phyloP scores from a whole-genome alignment of 2,888 invertebrate genomes.

The Apotomis capreana region DNA sequence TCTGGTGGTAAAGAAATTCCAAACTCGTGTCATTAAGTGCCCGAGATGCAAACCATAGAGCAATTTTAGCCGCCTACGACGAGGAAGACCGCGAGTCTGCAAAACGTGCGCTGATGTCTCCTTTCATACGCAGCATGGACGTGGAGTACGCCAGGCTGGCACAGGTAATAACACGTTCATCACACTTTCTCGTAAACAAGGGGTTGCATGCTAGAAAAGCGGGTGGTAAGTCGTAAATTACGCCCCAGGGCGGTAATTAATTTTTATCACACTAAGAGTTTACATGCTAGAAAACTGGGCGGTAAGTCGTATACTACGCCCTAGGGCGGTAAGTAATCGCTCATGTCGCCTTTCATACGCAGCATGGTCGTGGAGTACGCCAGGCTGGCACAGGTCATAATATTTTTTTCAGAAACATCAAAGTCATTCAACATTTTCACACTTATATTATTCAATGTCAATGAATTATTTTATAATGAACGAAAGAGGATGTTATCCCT shows the following conservation, averaged over 20 bases:
- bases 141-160: conserved; percentile 90
- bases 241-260: background rate
- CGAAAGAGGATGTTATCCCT: too few species aligned
- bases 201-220: background rate
- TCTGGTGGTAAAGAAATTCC: too few species aligned
- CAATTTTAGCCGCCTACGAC: conserved; percentile 91
- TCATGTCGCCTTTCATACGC: conserved; percentile 92
- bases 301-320: too few species aligned
- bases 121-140: conserved; percentile 96
- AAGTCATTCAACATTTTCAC: too few species aligned
- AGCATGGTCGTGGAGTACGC: conserved; percentile 97
- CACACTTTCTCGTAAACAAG: background rate
- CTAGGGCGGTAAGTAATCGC: conserved; percentile 56
- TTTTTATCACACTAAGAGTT: too few species aligned
- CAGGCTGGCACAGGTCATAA: conserved; percentile 67
- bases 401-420: too few species aligned
- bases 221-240: background rate
- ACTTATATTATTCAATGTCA: too few species aligned
- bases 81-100: conserved; percentile 94
- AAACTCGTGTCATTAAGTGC: too few species aligned
- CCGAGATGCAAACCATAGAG: conserved; percentile 91
- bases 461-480: too few species aligned
- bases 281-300: too few species aligned
- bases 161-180: conserved; percentile 2
- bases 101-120: conserved; percentile 87